Base-by-base conservation (phyloP, 2,113 vertebrate genomes). In the Gymnobelideus leadbeateri region DNA sequence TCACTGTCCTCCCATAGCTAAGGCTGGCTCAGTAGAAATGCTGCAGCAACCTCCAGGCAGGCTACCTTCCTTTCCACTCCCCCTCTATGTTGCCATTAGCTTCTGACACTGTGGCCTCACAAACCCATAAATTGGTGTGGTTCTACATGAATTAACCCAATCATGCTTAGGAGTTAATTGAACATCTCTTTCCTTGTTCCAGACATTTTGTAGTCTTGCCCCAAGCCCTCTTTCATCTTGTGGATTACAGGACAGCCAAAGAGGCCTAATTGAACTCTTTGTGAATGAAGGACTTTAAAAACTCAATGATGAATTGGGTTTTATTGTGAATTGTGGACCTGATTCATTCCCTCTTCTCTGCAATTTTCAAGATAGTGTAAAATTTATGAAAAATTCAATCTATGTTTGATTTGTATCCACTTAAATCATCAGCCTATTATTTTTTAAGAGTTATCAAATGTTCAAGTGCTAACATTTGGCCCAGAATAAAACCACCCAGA, bases 371-470 rank as follows among this genome's bases (percentile, higher is more conserved):
- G 55, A 94, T 95, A 50, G 26, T 89, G 90, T 90, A 16, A 94
- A 92, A 94, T 96, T 96, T 91, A 91, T 96, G 93, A 95, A 94
- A 95, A 95, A 92, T 52, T 89, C 94, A 89, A 84, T 91, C 93
- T 68, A 31, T 96, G 21, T 92, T 95, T 97, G 95, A 94, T 96
- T 97, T 96, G 93, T 91, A 37, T 89, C 94, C 95, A 97, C 94
- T 97, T 96, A 96, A 96, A 52, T 96, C 92, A 97, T 97, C 96
- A 94, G 57, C 46, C 31, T 95, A 95, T 94, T 97, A 95, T 97
- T 97, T 97, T 97, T 95, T 93, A 96, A 97, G 97, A 91, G 96
- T 97, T 96, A 95, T 95, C 90, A 95, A 92, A 95, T 96, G 90
- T 94, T 97, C 43, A 97, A 95, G 94, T 95, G 96, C 93, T 95